Evolutionary conservation across 2,888 invertebrate species (phyloP).

Genomic region (Strigamia crassipes): DNA sequence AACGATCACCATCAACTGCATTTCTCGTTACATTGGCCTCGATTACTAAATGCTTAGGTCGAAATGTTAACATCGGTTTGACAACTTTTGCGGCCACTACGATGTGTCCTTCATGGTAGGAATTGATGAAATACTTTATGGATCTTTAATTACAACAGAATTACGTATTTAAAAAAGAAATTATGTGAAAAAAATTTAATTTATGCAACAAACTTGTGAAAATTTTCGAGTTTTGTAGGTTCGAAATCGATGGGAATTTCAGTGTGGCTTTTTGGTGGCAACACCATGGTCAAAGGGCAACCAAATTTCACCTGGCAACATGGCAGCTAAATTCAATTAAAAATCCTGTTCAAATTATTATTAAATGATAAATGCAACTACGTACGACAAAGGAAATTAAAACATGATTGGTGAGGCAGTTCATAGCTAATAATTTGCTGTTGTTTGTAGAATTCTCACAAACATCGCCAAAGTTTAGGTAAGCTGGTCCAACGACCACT

Average conservation of each 20-base stretch:
- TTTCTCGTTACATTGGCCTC: conserved; percentile 1
- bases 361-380: not conserved
- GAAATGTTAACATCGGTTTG: not conserved
- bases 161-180: not conserved
- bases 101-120: not conserved
- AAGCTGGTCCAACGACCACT: not conserved
- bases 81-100: not conserved
- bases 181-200: not conserved
- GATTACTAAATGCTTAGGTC: not conserved
- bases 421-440: not conserved
- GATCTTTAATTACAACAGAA: not conserved
- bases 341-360: not conserved
- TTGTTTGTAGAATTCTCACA: not conserved
- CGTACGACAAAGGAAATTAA: not conserved
- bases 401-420: not conserved
- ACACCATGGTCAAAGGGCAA: not conserved
- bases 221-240: not conserved
- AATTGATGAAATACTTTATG: not conserved
- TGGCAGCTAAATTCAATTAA: not conserved
- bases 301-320: not conserved
- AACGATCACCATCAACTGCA: not conserved
- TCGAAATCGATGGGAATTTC: conserved; percentile 26
- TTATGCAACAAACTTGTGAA: not conserved
- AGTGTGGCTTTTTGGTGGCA: conserved; percentile 8
- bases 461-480: not conserved